Conservation (phyloP, 2,797 vertebrate species). For the Hemitrygon akajei region DNA sequence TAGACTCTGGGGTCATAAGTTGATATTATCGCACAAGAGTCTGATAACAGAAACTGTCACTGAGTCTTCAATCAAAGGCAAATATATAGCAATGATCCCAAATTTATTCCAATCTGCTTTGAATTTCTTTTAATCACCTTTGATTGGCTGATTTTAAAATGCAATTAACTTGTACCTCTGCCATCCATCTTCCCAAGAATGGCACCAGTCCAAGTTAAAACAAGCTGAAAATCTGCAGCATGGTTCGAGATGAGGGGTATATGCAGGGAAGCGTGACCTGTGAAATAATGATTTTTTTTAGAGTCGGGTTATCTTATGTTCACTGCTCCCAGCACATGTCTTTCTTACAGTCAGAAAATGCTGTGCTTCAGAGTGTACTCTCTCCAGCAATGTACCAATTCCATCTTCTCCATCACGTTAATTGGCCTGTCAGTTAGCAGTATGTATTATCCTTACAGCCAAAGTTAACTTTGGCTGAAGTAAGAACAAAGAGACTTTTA, state of each 20-base stretch:
- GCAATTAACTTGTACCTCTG: background rate
- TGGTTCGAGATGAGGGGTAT: background rate
- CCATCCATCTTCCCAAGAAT: background rate
- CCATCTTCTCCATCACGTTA: background rate
- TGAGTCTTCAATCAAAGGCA: background rate
- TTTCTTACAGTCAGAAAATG: background rate
- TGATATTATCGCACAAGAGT: too few relatives aligned
- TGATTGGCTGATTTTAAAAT: background rate
- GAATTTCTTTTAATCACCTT: background rate
- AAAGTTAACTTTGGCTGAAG: too few relatives aligned
- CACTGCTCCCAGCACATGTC: background rate
- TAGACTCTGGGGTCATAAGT: too few relatives aligned
- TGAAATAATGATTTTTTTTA: background rate
- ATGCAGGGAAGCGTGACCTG: background rate
- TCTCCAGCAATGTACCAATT: background rate
- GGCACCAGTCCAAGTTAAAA: background rate
- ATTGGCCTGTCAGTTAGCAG: constrained; percentile 27
- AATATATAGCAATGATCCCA: background rate
- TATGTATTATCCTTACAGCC: background rate
- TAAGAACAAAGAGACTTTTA: background rate
- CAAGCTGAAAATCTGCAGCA: background rate
- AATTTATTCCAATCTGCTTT: background rate
- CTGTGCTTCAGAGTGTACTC: background rate
- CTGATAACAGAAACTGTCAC: too few relatives aligned
- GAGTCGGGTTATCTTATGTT: background rate